These are phyloP conservation scores for Amblyjoppa fuscipennis DNA, from an alignment of 2,888 invertebrate genomes.

Conservation along the genomic window DNA sequence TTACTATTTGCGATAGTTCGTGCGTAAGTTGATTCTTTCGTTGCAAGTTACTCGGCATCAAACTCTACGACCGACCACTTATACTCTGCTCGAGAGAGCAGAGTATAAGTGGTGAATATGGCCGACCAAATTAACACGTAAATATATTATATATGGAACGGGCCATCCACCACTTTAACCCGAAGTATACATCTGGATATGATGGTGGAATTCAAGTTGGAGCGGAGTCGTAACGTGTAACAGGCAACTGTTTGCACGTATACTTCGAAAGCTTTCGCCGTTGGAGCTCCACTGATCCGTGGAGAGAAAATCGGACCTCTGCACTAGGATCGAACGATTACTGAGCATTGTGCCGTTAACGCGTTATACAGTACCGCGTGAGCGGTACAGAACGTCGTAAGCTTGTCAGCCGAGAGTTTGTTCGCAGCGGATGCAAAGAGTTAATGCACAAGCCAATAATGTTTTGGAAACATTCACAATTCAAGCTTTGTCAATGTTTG, in stretches of 20 bases:
- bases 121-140: too few relatives aligned
- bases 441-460: background rate
- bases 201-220: conserved; percentile 27
- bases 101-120: too few relatives aligned
- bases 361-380: background rate
- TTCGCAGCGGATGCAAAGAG: background rate
- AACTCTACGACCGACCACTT: too few relatives aligned
- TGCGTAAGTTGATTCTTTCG: too few relatives aligned
- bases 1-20: too few relatives aligned
- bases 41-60: too few relatives aligned
- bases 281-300: background rate
- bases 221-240: conserved; percentile 44
- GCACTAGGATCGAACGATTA: background rate
- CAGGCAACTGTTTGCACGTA: conserved; percentile 48
- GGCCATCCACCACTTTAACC: too few relatives aligned
- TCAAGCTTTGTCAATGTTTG: background rate
- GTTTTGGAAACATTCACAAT: too few relatives aligned
- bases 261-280: conserved; percentile 33
- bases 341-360: background rate
- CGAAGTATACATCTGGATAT: background rate
- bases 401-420: background rate
- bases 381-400: background rate
- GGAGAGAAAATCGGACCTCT: background rate
- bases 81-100: too few relatives aligned
- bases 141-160: too few relatives aligned